Base-by-base conservation (phyloP, 1,140 invertebrate species). In the Apis mellifera region DNA sequence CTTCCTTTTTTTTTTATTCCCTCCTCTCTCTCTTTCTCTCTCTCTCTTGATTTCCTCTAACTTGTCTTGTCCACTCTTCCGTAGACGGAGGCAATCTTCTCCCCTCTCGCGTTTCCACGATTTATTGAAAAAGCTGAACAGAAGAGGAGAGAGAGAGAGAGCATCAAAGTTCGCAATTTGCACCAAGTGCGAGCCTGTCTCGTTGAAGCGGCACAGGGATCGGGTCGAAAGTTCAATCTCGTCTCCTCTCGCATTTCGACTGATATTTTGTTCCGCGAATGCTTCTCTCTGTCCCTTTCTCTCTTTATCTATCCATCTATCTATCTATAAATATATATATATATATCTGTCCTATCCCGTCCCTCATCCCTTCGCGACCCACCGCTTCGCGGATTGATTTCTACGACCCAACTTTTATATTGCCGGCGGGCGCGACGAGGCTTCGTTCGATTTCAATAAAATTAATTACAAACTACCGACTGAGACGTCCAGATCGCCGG, bases 101-200 rank as follows among this genome's bases (percentile, higher is more conserved):
- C 55, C 75, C 73, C 68, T 85, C 82, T 72, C 69, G 62, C 83
- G 74, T 85, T 85, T 84, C 76, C 73, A 82, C 79, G 80, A 72
- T 88, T 88, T 88, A 88, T 88, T 88, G 87, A 88, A 88, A 88
- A 88, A 76, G 73, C 86, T 79, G 77, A 85, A 80, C 76, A 69
- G 75, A 71, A 84, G 85, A 80, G 73, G 59, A 69, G 54, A 66
- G 64, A 42, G 59, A 69, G 54, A 66, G 64, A 42, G 32, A 42
- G 32, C 86, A 82, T 83, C 86, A 74, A 88, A 88, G 87, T 88
- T 88, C 57, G 86, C 86, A 88, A 88, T 88, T 82, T 87, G 79
- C 76, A 80, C 79, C 83, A 73, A 86, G 79, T 80, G 80, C 80
- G 68, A 78, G 59, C 55, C 69, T 64, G 76, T 79, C 86, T 78